phyloP scores from a whole-genome alignment of 2,113 vertebrate species.

The Casuarius casuarius region DNA sequence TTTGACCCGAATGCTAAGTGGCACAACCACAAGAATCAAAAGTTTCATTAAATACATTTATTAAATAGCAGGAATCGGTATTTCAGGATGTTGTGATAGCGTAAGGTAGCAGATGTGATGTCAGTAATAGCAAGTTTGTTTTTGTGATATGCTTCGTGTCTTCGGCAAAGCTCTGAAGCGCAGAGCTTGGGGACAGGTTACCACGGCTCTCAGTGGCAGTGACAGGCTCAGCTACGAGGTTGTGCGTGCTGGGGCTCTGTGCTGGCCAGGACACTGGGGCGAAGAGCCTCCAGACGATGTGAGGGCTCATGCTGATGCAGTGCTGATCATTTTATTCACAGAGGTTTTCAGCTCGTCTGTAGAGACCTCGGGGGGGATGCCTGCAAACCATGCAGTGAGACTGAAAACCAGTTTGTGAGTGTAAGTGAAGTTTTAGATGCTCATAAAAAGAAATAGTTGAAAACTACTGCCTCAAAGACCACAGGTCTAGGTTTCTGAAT shows the following conservation, averaged over 20 bases:
- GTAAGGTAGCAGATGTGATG: not conserved
- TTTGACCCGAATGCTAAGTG: not conserved
- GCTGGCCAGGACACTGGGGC: rapidly evolving
- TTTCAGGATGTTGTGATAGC: not conserved
- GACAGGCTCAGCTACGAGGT: not conserved
- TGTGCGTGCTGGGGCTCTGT: rapidly evolving
- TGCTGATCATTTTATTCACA: not conserved
- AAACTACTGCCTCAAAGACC: rapidly evolving
- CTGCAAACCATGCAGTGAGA: not conserved
- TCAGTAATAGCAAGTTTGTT: not conserved
- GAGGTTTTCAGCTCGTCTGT: not conserved
- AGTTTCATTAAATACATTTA: not conserved
- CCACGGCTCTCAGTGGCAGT: not conserved
- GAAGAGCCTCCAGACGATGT: rapidly evolving
- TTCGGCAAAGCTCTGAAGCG: not conserved
- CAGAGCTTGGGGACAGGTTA: not conserved
- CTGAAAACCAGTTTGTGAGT: not conserved
- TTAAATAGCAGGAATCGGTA: not conserved
- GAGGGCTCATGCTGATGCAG: not conserved
- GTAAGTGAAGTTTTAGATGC: not conserved
- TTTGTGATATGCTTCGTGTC: rapidly evolving
- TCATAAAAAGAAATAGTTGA: not conserved
- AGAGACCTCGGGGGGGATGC: rapidly evolving
- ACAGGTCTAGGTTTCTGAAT: rapidly evolving
- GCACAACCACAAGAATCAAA: not conserved